A percentile compares a stretch with the other conserved stretches of the same genome.
phyloP scores from a whole-genome alignment of 2,113 vertebrate genomes.

The Aix galericulata region DNA sequence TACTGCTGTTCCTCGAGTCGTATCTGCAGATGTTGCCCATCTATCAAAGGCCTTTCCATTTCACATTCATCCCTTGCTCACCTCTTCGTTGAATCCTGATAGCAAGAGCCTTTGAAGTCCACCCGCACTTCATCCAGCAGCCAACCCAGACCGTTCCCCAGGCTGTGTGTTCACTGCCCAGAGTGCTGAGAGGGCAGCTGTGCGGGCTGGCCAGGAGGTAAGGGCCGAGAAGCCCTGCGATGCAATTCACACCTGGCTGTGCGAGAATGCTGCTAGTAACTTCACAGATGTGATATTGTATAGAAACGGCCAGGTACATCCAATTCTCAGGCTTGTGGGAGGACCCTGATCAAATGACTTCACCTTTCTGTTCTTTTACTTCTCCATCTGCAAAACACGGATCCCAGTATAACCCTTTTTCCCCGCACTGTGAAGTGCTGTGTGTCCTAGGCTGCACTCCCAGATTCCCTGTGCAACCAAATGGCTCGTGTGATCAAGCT shows the following conservation, averaged over 20 bases:
- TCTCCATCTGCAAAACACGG: neutral
- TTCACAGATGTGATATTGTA: neutral
- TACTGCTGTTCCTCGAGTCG: neutral
- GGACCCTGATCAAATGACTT: neutral
- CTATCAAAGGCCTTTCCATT: neutral
- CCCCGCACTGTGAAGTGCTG: neutral
- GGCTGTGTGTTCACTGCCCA: neutral
- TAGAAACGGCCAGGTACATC: neutral
- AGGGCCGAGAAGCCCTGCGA: neutral
- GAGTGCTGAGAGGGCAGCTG: neutral
- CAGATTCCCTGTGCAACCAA: neutral
- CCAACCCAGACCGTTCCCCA: rapidly evolving
- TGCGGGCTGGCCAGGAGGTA: neutral
- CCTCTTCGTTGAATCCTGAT: neutral
- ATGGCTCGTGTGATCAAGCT: neutral
- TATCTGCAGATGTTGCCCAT: neutral
- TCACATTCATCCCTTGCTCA: neutral
- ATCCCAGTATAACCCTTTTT: neutral
- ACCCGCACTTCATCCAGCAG: neutral
- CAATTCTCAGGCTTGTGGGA: neutral
- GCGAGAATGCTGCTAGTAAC: neutral
- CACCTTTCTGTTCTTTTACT: neutral
- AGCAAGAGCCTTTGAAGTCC: neutral
- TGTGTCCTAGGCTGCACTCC: neutral
- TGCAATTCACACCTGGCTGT: neutral